phyloP scores from a whole-genome alignment of 2,797 vertebrate species.

The Darevskia nairensis region DNA sequence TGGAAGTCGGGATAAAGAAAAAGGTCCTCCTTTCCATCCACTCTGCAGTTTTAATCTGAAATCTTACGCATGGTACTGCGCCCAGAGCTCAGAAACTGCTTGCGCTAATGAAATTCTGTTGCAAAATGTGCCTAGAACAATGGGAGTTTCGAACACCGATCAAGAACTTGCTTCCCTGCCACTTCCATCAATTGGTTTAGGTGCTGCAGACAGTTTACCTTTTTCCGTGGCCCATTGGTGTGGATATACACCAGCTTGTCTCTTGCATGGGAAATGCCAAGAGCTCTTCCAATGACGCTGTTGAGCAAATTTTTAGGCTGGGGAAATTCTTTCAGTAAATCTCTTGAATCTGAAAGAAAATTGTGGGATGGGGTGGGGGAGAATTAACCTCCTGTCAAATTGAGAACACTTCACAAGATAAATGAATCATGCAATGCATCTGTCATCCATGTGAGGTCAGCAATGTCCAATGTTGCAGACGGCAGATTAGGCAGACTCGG shows the following conservation, averaged over 20 bases:
- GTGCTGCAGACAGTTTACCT: conserved; percentile 76
- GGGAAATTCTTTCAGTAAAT: conserved; percentile 90
- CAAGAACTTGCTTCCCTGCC: too few relatives aligned
- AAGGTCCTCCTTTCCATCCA: too few relatives aligned
- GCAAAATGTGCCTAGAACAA: too few relatives aligned
- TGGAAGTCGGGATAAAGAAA: too few relatives aligned
- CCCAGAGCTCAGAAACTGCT: too few relatives aligned
- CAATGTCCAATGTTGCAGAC: rapidly evolving
- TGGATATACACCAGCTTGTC: conserved; percentile 89
- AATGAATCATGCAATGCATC: neutral
- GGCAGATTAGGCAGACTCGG: neutral
- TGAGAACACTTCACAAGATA: too few relatives aligned
- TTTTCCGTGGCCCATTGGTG: conserved; percentile 84
- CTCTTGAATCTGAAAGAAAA: conserved; percentile 77
- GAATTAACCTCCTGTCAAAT: neutral
- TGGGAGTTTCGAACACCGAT: too few relatives aligned
- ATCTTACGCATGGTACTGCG: too few relatives aligned
- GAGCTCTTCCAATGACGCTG: conserved; percentile 83
- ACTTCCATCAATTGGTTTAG: too few relatives aligned
- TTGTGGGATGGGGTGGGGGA: neutral
- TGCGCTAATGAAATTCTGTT: too few relatives aligned
- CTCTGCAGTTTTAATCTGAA: too few relatives aligned
- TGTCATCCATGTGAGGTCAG: rapidly evolving
- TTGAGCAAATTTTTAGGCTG: conserved; percentile 90
- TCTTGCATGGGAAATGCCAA: conserved; percentile 85